A percentile compares a stretch with the other conserved stretches of the same genome.
Evolutionary conservation across 2,113 vertebrate genomes (phyloP).

Genomic region (Dipodomys ordii): DNA sequence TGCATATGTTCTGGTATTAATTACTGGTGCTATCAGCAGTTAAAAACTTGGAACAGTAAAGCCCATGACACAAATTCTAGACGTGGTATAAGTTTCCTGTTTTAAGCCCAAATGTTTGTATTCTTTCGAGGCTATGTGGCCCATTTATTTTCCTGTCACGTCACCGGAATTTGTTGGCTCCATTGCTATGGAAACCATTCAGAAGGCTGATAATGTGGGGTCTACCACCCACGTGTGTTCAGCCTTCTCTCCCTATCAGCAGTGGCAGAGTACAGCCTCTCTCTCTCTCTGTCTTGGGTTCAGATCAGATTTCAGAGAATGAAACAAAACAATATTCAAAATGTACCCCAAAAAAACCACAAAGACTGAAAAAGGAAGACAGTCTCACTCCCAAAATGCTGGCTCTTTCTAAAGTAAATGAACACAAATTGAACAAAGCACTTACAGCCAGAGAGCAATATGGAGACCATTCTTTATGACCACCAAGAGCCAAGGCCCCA

Average conservation of each 20-base stretch:
- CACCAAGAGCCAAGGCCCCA: background rate
- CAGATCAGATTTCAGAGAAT: constrained; percentile 46
- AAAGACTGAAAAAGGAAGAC: background rate
- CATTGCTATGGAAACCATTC: constrained; percentile 80
- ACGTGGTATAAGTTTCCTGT: constrained; percentile 55
- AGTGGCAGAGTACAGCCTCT: background rate
- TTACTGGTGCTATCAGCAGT: background rate
- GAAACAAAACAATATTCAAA: constrained; percentile 47
- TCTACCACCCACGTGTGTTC: constrained; percentile 53
- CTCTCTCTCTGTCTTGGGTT: background rate
- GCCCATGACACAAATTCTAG: constrained; percentile 57
- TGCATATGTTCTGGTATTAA: background rate
- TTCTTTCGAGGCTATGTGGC: constrained; percentile 67
- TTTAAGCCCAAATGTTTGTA: constrained; percentile 62
- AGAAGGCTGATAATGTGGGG: constrained; percentile 64
- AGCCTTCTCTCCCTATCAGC: constrained; percentile 59
- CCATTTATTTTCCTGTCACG: constrained; percentile 78
- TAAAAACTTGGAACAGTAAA: background rate
- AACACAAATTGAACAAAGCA: background rate
- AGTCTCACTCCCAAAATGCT: constrained; percentile 39
- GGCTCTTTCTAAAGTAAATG: constrained; percentile 35
- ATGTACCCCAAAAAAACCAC: background rate
- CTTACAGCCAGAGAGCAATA: constrained; percentile 40
- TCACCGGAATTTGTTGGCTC: constrained; percentile 80
- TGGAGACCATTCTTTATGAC: background rate